These are phyloP conservation scores for Tinamus guttatus DNA, from an alignment of 2,113 vertebrate genomes.

Conservation along the genomic window DNA sequence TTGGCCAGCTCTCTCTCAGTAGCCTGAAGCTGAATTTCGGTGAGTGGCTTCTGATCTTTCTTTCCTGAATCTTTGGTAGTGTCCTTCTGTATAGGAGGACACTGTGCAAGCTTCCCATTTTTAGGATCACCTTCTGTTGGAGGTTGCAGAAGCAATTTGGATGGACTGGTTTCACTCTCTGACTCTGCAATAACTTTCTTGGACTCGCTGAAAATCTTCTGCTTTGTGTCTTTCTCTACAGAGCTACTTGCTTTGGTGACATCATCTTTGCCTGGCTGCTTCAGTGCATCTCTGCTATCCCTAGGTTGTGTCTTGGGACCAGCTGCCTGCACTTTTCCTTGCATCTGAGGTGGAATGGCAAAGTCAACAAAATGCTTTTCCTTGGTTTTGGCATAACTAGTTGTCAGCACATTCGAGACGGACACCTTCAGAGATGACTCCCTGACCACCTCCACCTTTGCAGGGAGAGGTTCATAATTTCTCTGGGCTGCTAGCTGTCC, in stretches of 20 bases:
- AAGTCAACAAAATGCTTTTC: slow-evolving; percentile 54
- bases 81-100: slow-evolving; percentile 57
- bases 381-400: slow-evolving; percentile 24
- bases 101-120: background rate
- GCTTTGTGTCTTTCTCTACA: slow-evolving; percentile 30
- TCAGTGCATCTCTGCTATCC: slow-evolving; percentile 30
- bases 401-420: slow-evolving; percentile 20
- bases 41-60: slow-evolving; percentile 60
- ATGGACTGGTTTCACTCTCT: slow-evolving; percentile 10
- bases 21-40: background rate
- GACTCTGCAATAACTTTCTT: background rate
- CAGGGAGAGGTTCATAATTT: slow-evolving; percentile 1
- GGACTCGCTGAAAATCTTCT: background rate
- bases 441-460: slow-evolving; percentile 27
- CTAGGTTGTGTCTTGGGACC: slow-evolving; percentile 5
- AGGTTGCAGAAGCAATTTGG: background rate
- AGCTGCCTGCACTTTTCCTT: background rate
- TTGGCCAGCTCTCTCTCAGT: slow-evolving; percentile 29
- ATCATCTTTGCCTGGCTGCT: slow-evolving; percentile 38
- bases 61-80: slow-evolving; percentile 47
- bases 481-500: slow-evolving; percentile 19
- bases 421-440: slow-evolving; percentile 40
- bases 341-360: slow-evolving; percentile 31
- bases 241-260: background rate
- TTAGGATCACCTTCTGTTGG: background rate